Evolutionary conservation across 1,140 invertebrate genomes (phyloP).

Genomic region (Penaeus vannamei): DNA sequence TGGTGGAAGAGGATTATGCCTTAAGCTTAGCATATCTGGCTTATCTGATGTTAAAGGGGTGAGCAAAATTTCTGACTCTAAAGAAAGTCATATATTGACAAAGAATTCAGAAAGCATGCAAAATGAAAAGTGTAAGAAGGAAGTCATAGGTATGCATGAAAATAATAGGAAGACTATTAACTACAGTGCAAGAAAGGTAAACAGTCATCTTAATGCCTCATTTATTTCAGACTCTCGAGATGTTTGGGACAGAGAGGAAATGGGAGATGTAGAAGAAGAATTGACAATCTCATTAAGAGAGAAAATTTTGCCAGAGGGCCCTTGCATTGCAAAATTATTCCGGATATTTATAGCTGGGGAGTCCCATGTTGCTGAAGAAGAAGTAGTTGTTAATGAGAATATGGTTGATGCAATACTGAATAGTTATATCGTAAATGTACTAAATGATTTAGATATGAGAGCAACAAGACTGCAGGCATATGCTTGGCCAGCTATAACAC

Average conservation of each 20-base stretch:
- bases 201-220: not conserved
- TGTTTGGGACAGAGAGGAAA: constrained; percentile 8
- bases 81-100: too few relatives aligned
- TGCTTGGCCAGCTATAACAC: constrained; percentile 40
- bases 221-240: constrained; percentile 41
- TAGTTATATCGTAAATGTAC: constrained; percentile 19
- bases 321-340: constrained; percentile 40
- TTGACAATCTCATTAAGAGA: constrained; percentile 6
- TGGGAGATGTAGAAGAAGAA: not conserved
- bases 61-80: too few relatives aligned
- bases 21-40: too few relatives aligned
- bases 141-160: too few relatives aligned
- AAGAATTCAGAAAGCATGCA: too few relatives aligned
- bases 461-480: constrained; percentile 55
- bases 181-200: not conserved
- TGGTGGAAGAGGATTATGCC: too few relatives aligned
- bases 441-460: constrained; percentile 18
- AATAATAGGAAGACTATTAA: not conserved
- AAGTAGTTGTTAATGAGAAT: constrained; percentile 44
- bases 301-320: not conserved
- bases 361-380: constrained; percentile 27
- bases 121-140: too few relatives aligned
- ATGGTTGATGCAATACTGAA: constrained; percentile 38
- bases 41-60: too few relatives aligned
- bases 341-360: constrained; percentile 47